Evolutionary conservation across 1,140 invertebrate species (phyloP).

Genomic region (Amphibalanus amphitrite): DNA sequence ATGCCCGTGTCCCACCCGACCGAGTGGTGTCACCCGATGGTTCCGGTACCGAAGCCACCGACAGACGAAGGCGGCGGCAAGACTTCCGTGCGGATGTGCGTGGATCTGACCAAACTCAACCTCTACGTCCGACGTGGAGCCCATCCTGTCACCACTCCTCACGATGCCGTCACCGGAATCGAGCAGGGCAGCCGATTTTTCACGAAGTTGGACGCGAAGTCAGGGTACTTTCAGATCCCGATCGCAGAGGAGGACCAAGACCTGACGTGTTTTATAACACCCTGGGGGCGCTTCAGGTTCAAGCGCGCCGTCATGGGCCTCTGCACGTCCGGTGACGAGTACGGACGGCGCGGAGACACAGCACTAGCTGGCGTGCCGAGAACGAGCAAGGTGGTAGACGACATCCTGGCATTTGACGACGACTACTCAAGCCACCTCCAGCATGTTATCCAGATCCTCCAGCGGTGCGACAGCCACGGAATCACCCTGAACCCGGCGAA

Average conservation of each 20-base stretch:
- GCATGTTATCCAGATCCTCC: slow-evolving; percentile 12
- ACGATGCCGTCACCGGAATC: slow-evolving; percentile 16
- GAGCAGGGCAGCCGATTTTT: slow-evolving; percentile 9
- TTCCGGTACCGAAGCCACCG: not conserved
- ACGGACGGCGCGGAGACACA: slow-evolving; percentile 14
- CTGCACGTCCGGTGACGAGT: slow-evolving; percentile 17
- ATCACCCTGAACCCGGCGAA: slow-evolving; percentile 6
- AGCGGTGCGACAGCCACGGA: slow-evolving; percentile 2
- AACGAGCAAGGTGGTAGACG: slow-evolving; percentile 16
- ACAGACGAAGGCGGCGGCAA: too few relatives aligned
- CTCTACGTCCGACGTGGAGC: not conserved
- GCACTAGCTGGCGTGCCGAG: slow-evolving; percentile 13
- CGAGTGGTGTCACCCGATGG: not conserved
- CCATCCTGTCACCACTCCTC: slow-evolving; percentile 19
- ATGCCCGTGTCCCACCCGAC: not conserved
- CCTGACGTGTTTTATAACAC: not conserved
- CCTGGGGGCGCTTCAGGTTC: slow-evolving; percentile 11
- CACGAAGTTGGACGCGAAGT: slow-evolving; percentile 20
- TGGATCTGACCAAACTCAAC: slow-evolving; percentile 20
- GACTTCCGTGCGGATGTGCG: slow-evolving; percentile 11
- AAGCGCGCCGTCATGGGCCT: slow-evolving; percentile 15
- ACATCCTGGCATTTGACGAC: slow-evolving; percentile 13
- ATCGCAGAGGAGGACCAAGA: slow-evolving; percentile 18
- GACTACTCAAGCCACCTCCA: slow-evolving; percentile 10
- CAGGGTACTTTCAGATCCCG: slow-evolving; percentile 22